Evolutionary conservation across 2,888 invertebrate species (phyloP).

Genomic region (Acleris emargana): DNA sequence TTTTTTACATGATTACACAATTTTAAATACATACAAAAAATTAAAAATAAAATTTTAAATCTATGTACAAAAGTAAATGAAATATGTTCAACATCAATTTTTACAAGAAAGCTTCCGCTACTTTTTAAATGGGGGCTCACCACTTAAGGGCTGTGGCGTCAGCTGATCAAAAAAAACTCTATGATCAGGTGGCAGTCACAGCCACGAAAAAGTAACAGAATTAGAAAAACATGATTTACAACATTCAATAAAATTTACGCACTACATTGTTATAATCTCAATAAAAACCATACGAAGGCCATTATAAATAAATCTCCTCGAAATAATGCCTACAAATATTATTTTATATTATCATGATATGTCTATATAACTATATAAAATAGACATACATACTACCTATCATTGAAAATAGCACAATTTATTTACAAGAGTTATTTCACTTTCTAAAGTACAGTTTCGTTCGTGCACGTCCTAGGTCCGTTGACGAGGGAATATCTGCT

Average conservation of each 20-base stretch:
- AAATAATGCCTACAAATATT: slow-evolving; percentile 13
- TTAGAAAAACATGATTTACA: slow-evolving; percentile 38
- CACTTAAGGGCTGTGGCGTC: slow-evolving; percentile 62
- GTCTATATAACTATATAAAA: slow-evolving; percentile 51
- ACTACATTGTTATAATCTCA: slow-evolving; percentile 31
- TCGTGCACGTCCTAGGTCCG: slow-evolving; percentile 92
- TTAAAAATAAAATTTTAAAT: background rate
- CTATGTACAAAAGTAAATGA: slow-evolving; percentile 17
- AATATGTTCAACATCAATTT: slow-evolving; percentile 29
- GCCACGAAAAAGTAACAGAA: slow-evolving; percentile 65
- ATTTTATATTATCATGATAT: slow-evolving; percentile 46
- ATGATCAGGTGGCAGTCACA: slow-evolving; percentile 60
- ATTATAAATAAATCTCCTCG: slow-evolving; percentile 15
- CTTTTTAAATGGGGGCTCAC: slow-evolving; percentile 78
- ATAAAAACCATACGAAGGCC: slow-evolving; percentile 24
- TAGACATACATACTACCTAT: slow-evolving; percentile 40
- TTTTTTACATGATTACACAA: slow-evolving; percentile 23
- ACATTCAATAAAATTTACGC: slow-evolving; percentile 30
- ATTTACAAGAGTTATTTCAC: slow-evolving; percentile 32
- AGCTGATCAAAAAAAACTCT: slow-evolving; percentile 56
- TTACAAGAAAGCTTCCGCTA: slow-evolving; percentile 45
- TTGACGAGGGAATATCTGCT: slow-evolving; percentile 92
- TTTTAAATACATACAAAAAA: slow-evolving; percentile 21
- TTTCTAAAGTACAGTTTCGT: slow-evolving; percentile 90
- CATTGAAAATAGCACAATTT: slow-evolving; percentile 35